phyloP scores from a whole-genome alignment of 2,888 invertebrate species.

The Noctuana brunneofusca region DNA sequence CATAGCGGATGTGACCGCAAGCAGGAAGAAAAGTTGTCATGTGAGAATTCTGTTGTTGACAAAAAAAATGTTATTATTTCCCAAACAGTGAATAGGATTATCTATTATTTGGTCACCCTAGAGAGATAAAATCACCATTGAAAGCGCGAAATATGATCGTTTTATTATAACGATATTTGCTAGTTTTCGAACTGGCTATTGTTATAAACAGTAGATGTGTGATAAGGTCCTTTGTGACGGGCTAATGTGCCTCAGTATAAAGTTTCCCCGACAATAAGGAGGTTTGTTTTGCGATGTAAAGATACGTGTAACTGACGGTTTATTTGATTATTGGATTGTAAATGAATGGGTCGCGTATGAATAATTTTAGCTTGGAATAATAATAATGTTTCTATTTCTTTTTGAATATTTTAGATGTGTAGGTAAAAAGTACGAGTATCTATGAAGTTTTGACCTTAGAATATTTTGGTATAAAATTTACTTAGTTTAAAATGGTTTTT shows the following conservation, averaged over 20 bases:
- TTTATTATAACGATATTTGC: conserved; percentile 80
- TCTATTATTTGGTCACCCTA: conserved; percentile 72
- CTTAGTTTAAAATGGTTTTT: no score
- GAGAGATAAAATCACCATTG: conserved; percentile 59
- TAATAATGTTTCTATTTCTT: conserved; percentile 3
- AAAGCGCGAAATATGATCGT: conserved; percentile 67
- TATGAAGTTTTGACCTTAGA: neutral
- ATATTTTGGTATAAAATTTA: no score
- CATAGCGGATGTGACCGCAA: conserved; percentile 47
- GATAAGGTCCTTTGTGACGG: conserved; percentile 50
- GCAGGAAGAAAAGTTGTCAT: conserved; percentile 47
- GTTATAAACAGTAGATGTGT: conserved; percentile 47
- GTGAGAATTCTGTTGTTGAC: conserved; percentile 43
- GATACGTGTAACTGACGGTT: conserved; percentile 57
- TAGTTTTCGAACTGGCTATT: conserved; percentile 59
- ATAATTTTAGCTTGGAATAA: conserved; percentile 5
- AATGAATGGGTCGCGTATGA: conserved; percentile 18
- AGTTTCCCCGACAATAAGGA: conserved; percentile 53
- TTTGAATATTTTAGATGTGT: neutral
- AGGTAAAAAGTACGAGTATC: no score
- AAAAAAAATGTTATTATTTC: conserved; percentile 52
- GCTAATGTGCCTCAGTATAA: conserved; percentile 53
- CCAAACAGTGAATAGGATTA: conserved; percentile 64
- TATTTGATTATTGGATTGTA: conserved; percentile 40
- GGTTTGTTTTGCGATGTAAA: conserved; percentile 59